Evolutionary conservation across 2,888 invertebrate species (phyloP).

Genomic region (Pediacus dermestoides): DNA sequence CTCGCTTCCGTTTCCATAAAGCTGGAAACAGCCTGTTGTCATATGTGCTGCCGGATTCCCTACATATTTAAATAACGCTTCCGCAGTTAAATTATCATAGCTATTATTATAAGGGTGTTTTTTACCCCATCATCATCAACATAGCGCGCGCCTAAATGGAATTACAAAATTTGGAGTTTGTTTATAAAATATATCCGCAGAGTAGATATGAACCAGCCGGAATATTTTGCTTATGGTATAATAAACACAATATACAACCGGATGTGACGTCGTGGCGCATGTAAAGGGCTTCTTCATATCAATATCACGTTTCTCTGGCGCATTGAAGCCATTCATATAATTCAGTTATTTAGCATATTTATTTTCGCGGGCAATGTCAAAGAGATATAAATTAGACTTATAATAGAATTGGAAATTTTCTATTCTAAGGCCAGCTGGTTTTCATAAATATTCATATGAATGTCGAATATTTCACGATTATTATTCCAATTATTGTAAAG

Average conservation of each 20-base stretch:
- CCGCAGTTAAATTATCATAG: slow-evolving; percentile 41
- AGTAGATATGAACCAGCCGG: slow-evolving; percentile 7
- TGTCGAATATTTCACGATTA: no score
- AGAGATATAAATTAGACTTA: no score
- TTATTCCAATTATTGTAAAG: no score
- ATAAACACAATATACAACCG: not conserved
- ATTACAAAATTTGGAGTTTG: slow-evolving; percentile 26
- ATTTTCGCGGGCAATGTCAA: no score
- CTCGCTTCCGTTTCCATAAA: slow-evolving; percentile 50
- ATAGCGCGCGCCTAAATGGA: slow-evolving; percentile 30
- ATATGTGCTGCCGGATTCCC: slow-evolving; percentile 43
- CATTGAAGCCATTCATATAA: no score
- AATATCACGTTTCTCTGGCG: slow-evolving; percentile 12
- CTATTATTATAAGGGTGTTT: slow-evolving; percentile 28
- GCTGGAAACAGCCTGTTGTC: slow-evolving; percentile 50
- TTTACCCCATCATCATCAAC: slow-evolving; percentile 18
- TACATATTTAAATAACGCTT: slow-evolving; percentile 44
- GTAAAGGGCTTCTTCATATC: slow-evolving; percentile 4
- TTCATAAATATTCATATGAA: no score
- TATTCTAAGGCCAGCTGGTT: no score
- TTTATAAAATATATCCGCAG: slow-evolving; percentile 37
- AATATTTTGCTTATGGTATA: not conserved
- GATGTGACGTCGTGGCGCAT: not conserved
- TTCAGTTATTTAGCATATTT: no score
- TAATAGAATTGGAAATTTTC: no score